Percentiles rank a stretch among this genome's conserved stretches.
Conservation (phyloP, 2,113 vertebrate species). For the Taurulus bubalis region DNA sequence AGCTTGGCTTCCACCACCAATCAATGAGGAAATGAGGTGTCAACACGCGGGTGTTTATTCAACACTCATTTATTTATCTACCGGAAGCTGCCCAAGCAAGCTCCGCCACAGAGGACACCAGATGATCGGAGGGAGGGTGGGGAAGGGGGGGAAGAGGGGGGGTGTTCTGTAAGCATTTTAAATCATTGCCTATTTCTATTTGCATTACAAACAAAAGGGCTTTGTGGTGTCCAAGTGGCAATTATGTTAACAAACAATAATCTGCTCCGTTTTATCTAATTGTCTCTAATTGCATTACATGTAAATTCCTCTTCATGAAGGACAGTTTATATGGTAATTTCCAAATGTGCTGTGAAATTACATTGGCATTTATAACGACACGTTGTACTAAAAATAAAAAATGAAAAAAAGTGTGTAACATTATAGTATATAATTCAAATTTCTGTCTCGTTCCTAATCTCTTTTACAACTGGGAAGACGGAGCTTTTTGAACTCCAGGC, state of each 20-base stretch:
- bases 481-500: conserved; percentile 59
- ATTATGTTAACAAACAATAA: conserved; percentile 28
- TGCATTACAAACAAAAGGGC: conserved; percentile 8
- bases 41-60: conserved; percentile 84
- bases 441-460: conserved; percentile 36
- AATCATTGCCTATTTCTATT: conserved; percentile 30
- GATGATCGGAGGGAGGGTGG: conserved; percentile 58
- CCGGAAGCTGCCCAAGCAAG: conserved; percentile 68
- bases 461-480: conserved; percentile 47
- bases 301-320: conserved; percentile 17
- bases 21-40: conserved; percentile 87
- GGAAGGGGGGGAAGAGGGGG: conserved; percentile 8
- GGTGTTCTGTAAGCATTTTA: conserved; percentile 49
- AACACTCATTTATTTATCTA: conserved; percentile 83
- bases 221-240: not conserved
- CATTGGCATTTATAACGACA: conserved; percentile 35
- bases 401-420: conserved; percentile 2
- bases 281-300: conserved; percentile 33
- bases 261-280: conserved; percentile 7
- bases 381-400: conserved; percentile 22
- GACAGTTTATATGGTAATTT: conserved; percentile 21
- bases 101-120: conserved; percentile 62
- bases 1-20: conserved; percentile 78
- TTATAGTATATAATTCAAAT: conserved; percentile 37
- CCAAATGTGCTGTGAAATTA: conserved; percentile 45